Evolutionary conservation across 1,140 invertebrate genomes (phyloP).

Genomic region (Rhysida immarginata): DNA sequence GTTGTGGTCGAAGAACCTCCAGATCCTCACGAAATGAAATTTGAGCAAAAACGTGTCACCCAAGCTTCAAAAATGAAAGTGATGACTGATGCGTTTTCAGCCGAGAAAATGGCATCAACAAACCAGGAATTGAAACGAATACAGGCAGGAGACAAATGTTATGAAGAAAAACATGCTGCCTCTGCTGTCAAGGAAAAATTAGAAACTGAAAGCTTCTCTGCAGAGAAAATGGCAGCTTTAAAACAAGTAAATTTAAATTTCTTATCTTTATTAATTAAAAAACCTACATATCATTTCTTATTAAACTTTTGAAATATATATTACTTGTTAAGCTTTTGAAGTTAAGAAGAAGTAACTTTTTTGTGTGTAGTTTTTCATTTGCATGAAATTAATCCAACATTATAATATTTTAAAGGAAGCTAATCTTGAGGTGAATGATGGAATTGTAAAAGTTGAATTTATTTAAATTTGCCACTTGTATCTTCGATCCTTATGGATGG

Average conservation of each 20-base stretch:
- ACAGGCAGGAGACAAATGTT: conserved; percentile 60
- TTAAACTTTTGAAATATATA: no score
- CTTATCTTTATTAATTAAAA: no score
- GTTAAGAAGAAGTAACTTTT: no score
- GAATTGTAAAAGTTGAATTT: no score
- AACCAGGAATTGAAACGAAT: conserved; percentile 58
- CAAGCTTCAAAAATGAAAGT: conserved; percentile 63
- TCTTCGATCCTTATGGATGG: no score
- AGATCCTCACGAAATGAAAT: conserved; percentile 47
- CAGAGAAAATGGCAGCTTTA: conserved; percentile 54
- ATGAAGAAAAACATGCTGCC: conserved; percentile 49
- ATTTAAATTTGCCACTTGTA: no score
- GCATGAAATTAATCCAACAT: no score
- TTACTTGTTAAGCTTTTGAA: no score
- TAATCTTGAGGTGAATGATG: no score
- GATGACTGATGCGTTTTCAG: conserved; percentile 62
- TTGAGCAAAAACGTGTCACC: conserved; percentile 57
- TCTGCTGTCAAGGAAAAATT: conserved; percentile 43
- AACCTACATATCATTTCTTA: no score
- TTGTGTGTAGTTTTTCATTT: no score
- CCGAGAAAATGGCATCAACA: conserved; percentile 53
- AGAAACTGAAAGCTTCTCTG: conserved; percentile 55
- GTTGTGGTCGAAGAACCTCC: not conserved
- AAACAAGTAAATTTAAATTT: conserved; percentile 41
- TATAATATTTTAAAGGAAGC: no score